These are phyloP conservation scores for Philypnodon macrostomus DNA, from an alignment of 2,797 vertebrate species.

Conservation along the genomic window DNA sequence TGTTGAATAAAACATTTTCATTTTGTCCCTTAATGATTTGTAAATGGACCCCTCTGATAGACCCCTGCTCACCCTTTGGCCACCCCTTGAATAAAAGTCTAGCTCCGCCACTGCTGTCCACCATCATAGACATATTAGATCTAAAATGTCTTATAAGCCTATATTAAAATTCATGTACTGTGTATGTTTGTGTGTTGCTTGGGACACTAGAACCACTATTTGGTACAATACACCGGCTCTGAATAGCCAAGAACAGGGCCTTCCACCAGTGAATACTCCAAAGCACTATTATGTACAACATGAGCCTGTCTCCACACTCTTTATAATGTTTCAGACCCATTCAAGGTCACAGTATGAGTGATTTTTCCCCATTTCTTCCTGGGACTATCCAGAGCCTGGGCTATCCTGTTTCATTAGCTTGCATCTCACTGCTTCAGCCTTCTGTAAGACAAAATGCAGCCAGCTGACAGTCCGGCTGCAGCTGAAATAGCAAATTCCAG, in stretches of 20 bases:
- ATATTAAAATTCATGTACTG: too few relatives aligned
- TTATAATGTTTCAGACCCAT: slow-evolving; percentile 30
- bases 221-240: slow-evolving; percentile 2
- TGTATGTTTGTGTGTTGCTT: too few relatives aligned
- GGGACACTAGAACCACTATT: neutral
- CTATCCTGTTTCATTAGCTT: slow-evolving; percentile 61
- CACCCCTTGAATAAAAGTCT: too few relatives aligned
- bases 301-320: slow-evolving; percentile 2
- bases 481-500: slow-evolving; percentile 50
- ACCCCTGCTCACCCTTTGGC: too few relatives aligned
- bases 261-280: slow-evolving; percentile 17
- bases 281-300: slow-evolving; percentile 20
- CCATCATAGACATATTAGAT: too few relatives aligned
- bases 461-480: slow-evolving; percentile 40
- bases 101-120: too few relatives aligned
- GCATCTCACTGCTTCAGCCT: slow-evolving; percentile 41
- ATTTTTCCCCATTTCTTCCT: slow-evolving; percentile 41
- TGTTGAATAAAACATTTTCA: too few relatives aligned
- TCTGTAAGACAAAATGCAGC: slow-evolving; percentile 45
- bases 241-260: slow-evolving; percentile 18
- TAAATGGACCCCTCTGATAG: too few relatives aligned
- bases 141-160: too few relatives aligned
- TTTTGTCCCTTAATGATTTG: too few relatives aligned
- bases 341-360: slow-evolving; percentile 42
- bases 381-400: slow-evolving; percentile 43